Base-by-base conservation (phyloP, 2,797 vertebrate genomes). In the Varecia variegata region DNA sequence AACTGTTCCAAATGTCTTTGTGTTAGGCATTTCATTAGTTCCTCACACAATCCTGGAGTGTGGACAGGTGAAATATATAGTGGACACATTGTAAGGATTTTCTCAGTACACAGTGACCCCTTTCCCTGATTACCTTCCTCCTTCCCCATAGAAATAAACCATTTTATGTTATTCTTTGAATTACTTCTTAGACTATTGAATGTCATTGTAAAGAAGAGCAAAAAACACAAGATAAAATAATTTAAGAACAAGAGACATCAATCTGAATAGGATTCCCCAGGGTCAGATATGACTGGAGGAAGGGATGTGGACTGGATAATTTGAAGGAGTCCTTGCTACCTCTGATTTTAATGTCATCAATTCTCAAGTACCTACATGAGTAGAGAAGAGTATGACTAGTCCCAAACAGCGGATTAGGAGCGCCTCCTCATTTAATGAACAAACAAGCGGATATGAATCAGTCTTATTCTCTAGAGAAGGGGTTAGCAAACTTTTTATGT, bases 141-240 rank as follows among this genome's bases (percentile, higher is more conserved):
- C 56, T 82, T 52, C 17, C 30, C 38, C 23, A 50, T 23, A 52
- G 30, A 91, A 88, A 90, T 25, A 84, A 84, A 18, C 25, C 67
- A 74, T 74, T 79, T 73, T 43, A 58, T 52, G 32, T 7, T 18
- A 65, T 52, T 81, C n/a, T 21, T 92, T 40, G 38, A 71, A 38
- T 62, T 60, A 38, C 10, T 71, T 54, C 88, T 85, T 60, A 91
- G 73, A 74, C 4, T 27, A 92, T 3, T 90, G 17, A 60, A n/a
- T 82, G 13, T 38, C 58, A 87, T 77, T 83, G 5, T 71, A 89
- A 91, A 95, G 67, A 71, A 95, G 94, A 91, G 15, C 60, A 80
- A 96, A 89, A 71, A 23, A 21, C 54, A 79, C 3, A 60, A 43
- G n/a, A 85, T 90, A 71, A 84, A 62, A 54, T 54, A 30, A 47